These are phyloP conservation scores for Chelonoidis abingdonii DNA, from an alignment of 2,113 vertebrate species.

Conservation along the genomic window DNA sequence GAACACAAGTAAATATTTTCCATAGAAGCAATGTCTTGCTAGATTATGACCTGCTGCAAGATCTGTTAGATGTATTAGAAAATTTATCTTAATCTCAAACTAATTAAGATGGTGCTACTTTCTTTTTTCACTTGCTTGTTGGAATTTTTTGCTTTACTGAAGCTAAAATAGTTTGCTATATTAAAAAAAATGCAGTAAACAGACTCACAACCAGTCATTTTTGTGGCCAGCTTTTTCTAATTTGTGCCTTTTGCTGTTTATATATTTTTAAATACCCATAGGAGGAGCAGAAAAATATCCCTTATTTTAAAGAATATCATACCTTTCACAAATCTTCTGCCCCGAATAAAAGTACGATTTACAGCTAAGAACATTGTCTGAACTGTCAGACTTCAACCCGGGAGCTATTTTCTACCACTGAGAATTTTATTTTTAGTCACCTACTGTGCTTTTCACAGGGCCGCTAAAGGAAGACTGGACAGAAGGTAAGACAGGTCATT, in stretches of 20 bases:
- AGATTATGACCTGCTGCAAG: neutral
- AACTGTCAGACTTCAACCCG: slow-evolving; percentile 30
- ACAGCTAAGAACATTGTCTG: slow-evolving; percentile 24
- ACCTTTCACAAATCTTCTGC: neutral
- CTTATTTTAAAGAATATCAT: neutral
- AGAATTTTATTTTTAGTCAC: slow-evolving; percentile 51
- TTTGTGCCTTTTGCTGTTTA: neutral
- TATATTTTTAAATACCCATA: too few relatives aligned
- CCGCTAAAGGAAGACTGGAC: neutral
- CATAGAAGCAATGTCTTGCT: neutral
- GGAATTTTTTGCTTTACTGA: neutral
- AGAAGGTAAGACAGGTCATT: neutral
- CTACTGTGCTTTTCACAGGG: neutral
- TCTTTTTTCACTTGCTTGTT: neutral
- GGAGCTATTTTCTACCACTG: slow-evolving; percentile 3
- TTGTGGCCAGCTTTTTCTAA: neutral
- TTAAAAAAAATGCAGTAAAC: neutral
- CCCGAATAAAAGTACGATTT: neutral
- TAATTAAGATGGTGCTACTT: neutral
- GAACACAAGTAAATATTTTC: neutral
- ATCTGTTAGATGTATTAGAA: neutral
- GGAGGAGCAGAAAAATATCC: neutral
- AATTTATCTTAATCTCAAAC: neutral
- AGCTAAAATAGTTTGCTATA: neutral
- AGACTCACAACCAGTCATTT: neutral